A percentile compares a stretch with the other conserved stretches of the same genome.
Conservation (phyloP, 2,888 invertebrate species). For the Andrena praecox region DNA sequence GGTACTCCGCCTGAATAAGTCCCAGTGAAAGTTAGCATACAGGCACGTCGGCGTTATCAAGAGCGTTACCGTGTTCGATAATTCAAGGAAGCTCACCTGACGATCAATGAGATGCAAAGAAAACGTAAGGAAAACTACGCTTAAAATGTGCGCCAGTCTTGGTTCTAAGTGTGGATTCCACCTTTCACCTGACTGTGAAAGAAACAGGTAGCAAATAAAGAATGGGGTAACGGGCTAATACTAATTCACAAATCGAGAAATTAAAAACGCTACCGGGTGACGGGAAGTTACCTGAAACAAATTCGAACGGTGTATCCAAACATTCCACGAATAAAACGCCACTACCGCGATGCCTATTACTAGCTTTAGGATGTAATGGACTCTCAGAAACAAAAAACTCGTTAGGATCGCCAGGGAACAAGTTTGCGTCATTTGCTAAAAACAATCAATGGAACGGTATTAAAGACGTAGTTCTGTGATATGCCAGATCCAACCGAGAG, state of each 20-base stretch:
- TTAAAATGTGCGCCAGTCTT: conserved; percentile 90
- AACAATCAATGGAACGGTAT: conserved; percentile 13
- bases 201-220: conserved; percentile 4
- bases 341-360: conserved; percentile 89
- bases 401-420: conserved; percentile 89
- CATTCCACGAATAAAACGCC: conserved; percentile 88
- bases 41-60: background rate
- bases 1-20: conserved; percentile 89
- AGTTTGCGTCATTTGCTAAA: conserved; percentile 91
- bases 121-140: conserved; percentile 90
- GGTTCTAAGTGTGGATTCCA: conserved; percentile 90
- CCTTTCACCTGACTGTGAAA: conserved; percentile 87
- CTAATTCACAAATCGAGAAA: background rate
- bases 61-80: background rate
- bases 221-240: background rate
- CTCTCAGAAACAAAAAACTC: conserved; percentile 93
- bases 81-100: conserved; percentile 86
- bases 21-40: conserved; percentile 1
- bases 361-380: conserved; percentile 94
- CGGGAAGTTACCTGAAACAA: conserved; percentile 85
- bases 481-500: background rate
- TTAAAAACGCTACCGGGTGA: background rate
- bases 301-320: conserved; percentile 87
- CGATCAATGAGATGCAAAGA: conserved; percentile 94
- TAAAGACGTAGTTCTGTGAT: background rate